phyloP scores from a whole-genome alignment of 2,113 vertebrate genomes.

The Odocoileus virginianus region DNA sequence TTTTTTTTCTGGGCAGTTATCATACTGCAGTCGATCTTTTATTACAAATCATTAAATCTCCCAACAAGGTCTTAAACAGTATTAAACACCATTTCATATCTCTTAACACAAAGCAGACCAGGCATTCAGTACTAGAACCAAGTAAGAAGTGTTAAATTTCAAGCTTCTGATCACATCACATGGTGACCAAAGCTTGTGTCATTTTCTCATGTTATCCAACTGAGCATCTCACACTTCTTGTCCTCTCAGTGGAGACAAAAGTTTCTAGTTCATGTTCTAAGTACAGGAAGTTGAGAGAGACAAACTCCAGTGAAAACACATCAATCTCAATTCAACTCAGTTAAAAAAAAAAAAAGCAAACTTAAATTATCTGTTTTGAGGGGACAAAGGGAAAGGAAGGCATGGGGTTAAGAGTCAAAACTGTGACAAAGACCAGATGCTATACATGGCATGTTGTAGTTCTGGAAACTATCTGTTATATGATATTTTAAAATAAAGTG shows the following conservation, averaged over 20 bases:
- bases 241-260: not conserved
- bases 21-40: constrained; percentile 59
- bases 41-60: constrained; percentile 48
- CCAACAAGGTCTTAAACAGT: not conserved
- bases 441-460: constrained; percentile 52
- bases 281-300: constrained; percentile 51
- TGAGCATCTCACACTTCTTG: not conserved
- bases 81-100: constrained; percentile 17
- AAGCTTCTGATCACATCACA: not conserved
- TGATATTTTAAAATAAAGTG: constrained; percentile 77
- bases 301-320: constrained; percentile 55
- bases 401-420: not conserved
- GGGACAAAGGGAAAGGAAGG: not conserved
- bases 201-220: not conserved
- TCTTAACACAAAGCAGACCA: constrained; percentile 24
- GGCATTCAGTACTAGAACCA: not conserved
- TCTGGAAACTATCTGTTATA: constrained; percentile 48
- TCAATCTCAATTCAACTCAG: constrained; percentile 39
- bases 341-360: constrained; percentile 2
- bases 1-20: constrained; percentile 2
- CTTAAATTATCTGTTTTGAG: constrained; percentile 63
- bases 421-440: not conserved
- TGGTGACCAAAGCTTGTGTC: not conserved
- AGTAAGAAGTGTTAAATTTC: constrained; percentile 23
- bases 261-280: not conserved